Evolutionary conservation across 2,797 vertebrate species (phyloP), one percentile per base, ranked within the genome.

Genomic region (Coilia nasus): DNA sequence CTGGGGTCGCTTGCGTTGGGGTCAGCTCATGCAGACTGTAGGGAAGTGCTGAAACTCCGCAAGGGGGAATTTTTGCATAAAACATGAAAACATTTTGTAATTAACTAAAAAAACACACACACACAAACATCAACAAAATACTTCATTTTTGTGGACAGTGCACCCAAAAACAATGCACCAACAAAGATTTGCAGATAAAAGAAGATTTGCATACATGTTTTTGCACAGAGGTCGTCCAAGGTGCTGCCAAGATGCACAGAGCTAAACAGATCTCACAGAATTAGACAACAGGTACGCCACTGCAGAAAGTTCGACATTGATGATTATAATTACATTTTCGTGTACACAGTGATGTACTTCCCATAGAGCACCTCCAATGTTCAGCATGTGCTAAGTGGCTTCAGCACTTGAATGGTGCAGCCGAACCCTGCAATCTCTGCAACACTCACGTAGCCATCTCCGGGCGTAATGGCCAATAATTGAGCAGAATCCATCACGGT

Each of bases 391-490:
- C 90, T 92, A 91, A 89, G 86, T 92, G 90, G 90, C 93, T 93
- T 95, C 9, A 54, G 95, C 91, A 90, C 90, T 94, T 90, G 91
- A 93, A 94, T 93, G 89, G 90, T 87, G 90, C 92, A 92, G 90
- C 94, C 94, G 92, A 87, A 85, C 92, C 93, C 89, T 90, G 88
- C 95, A 90, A 96, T 96, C 96, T 94, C 94, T 92, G 91, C 82
- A 86, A 89, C 93, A 93, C 93, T 94, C 91, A 90, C 89, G 90
- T 89, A 89, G 95, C 96, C 96, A 96, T 96, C 96, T 96, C 94
- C 96, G 95, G 95, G 92, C 92, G 94, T 97, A 98, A 97, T 97
- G 97, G 97, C 96, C 97, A 96, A 97, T 97, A 97, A 97, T 97
- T 97, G 97, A 96, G 95, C 95, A 93, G 95, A 96, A 97, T 97